Base-by-base conservation (phyloP, 1,140 invertebrate genomes). In the Pachypeltis micranthus region DNA sequence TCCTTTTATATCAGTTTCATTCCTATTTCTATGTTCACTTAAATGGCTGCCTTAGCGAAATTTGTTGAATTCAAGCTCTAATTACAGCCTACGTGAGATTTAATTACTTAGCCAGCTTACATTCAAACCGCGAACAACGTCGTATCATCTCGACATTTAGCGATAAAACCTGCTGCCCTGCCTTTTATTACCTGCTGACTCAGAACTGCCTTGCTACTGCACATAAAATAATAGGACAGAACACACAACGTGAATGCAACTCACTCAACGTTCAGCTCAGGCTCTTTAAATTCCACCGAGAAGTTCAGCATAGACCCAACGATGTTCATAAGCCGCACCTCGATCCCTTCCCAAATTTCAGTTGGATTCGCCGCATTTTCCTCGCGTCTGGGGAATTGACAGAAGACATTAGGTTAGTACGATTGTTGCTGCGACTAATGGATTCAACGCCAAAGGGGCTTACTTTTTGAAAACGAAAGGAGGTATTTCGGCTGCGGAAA, bases 261-360 rank as follows among this genome's bases (percentile, higher is more conserved):
- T 39, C 7, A 39, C 31, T 39, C 27, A 3, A 14, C 19, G 14
- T 66, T 74, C 16, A 70, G 73, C n/a, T 59, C 57, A 14, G 82
- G 77, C 68, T 85, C 83, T 21, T 77, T 72, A 60, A 85, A 79
- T 67, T 86, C 85, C 4, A 82, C 74, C 0, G 83, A 82, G 67
- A 88, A 86, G 71, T 87, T 87, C 51, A 85, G 78, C 58, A 78
- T 75, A 64, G 77, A 70, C 0, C 80, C 77, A 7, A 87, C 71
- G 47, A 86, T 67, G 34, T 77, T 77, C 0, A 87, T 65, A 26
- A 87, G 67, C 65, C 81, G 75, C 39, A 84, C 73, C 76, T 88
- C 86, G 24, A 85, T 73, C 10, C 85, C 85, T 71, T 87, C 85
- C 81, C 82, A 86, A 21, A 71, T 66, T n/a, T n/a, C n/a, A n/a